Conservation (phyloP, 1,140 invertebrate species). For the Drosophila littoralis region DNA sequence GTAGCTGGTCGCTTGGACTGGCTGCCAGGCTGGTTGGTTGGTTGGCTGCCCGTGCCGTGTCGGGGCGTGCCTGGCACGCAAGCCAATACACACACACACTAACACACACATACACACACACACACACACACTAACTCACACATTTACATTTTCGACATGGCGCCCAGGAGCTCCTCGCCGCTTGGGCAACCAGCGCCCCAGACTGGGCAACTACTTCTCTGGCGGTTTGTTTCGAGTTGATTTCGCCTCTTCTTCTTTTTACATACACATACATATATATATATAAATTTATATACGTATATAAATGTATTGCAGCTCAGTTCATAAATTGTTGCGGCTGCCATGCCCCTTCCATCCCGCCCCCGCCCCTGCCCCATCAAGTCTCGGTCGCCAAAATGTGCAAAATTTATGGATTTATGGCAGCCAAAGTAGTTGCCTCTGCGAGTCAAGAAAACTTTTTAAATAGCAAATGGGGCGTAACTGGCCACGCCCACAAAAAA, state of each 20-base stretch:
- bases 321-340: conserved; percentile 76
- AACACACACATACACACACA: conserved; percentile 9
- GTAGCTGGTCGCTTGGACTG: conserved; percentile 70
- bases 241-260: conserved; percentile 6
- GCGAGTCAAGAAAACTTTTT: conserved; percentile 61
- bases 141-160: conserved; percentile 67
- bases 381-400: conserved; percentile 27
- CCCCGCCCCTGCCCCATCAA: background rate
- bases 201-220: conserved; percentile 80
- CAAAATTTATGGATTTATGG: conserved; percentile 47
- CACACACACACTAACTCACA: background rate
- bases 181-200: conserved; percentile 15
- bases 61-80: conserved; percentile 74
- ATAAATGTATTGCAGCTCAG: conserved; percentile 53
- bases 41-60: conserved; percentile 50
- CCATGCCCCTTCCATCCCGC: background rate
- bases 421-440: conserved; percentile 36
- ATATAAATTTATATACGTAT: conserved; percentile 38
- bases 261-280: conserved; percentile 37
- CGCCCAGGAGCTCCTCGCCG: conserved; percentile 30
- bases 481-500: conserved; percentile 21
- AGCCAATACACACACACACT: conserved; percentile 43
- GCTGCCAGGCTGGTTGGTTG: conserved; percentile 30
- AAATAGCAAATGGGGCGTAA: conserved; percentile 56
- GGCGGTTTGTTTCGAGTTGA: conserved; percentile 54